phyloP scores from a whole-genome alignment of 2,113 vertebrate genomes.

The Machaerirhynchus nigripectus region DNA sequence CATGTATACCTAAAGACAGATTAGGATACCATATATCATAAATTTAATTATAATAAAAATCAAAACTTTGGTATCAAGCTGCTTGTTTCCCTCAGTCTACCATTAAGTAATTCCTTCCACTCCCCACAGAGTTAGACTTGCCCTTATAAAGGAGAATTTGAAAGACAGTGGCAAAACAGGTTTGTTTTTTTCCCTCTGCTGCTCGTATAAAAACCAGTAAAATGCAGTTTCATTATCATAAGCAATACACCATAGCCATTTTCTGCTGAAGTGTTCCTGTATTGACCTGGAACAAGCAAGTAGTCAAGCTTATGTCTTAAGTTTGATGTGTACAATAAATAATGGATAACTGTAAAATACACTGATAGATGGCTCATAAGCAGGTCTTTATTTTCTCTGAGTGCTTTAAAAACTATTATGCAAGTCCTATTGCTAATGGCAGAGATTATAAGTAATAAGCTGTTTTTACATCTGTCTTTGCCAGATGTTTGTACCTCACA shows the following conservation, averaged over 20 bases:
- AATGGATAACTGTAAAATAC: not conserved
- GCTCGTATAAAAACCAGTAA: not conserved
- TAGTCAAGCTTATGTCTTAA: not conserved
- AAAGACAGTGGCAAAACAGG: not conserved
- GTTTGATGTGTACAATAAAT: not conserved
- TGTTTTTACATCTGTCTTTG: not conserved
- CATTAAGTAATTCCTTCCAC: not conserved
- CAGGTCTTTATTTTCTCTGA: not conserved
- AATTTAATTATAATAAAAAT: not conserved
- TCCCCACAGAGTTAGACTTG: not conserved
- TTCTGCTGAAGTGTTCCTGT: not conserved
- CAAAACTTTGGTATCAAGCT: not conserved
- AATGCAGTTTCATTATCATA: not conserved
- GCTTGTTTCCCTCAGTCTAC: not conserved
- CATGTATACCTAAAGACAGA: not conserved
- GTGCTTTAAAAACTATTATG: not conserved
- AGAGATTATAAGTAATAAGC: not conserved
- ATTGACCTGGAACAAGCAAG: not conserved
- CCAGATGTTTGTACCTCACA: not conserved
- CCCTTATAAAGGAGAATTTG: not conserved
- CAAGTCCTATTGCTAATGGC: not conserved
- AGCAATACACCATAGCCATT: not conserved
- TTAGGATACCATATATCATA: fast-evolving
- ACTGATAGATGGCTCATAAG: not conserved
- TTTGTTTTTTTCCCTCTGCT: not conserved